These are phyloP conservation scores for Chironomus striatipennis DNA, from an alignment of 1,140 invertebrate genomes.

Conservation along the genomic window DNA sequence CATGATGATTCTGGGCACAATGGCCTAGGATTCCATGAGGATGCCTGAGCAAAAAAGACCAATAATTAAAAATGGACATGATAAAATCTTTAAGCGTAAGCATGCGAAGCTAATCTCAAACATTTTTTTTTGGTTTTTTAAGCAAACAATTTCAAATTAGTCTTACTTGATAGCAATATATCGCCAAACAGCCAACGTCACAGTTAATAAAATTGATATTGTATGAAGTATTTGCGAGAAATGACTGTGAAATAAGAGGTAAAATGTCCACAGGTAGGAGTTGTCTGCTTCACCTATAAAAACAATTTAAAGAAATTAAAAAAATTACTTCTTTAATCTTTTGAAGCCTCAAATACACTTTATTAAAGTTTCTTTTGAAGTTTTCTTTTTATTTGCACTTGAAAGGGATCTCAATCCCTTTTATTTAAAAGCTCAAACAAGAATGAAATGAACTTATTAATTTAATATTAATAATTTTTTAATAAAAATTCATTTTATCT, in stretches of 20 bases:
- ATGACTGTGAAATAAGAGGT: conserved; percentile 73
- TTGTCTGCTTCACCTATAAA: conserved; percentile 38
- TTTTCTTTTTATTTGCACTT: too few relatives aligned
- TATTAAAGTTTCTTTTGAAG: too few relatives aligned
- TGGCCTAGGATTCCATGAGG: conserved; percentile 43
- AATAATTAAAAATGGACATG: conserved; percentile 76
- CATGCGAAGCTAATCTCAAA: conserved; percentile 34
- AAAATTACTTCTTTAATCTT: too few relatives aligned
- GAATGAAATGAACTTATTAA: too few relatives aligned
- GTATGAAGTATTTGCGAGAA: conserved; percentile 83
- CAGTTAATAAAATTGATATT: conserved; percentile 85
- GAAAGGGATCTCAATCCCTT: too few relatives aligned
- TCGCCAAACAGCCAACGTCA: conserved; percentile 85
- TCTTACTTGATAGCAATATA: conserved; percentile 72
- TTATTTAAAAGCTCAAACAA: too few relatives aligned
- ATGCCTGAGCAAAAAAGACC: conserved; percentile 49
- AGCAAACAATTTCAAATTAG: background rate
- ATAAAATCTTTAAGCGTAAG: conserved; percentile 73
- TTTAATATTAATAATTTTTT: too few relatives aligned
- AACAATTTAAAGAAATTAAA: background rate
- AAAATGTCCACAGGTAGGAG: conserved; percentile 71
- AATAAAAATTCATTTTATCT: too few relatives aligned
- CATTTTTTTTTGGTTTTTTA: background rate
- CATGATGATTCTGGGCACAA: conserved; percentile 47
- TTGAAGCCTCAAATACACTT: too few relatives aligned